Conservation (phyloP, 2,797 vertebrate genomes). For the Aeoliscus strigatus region DNA sequence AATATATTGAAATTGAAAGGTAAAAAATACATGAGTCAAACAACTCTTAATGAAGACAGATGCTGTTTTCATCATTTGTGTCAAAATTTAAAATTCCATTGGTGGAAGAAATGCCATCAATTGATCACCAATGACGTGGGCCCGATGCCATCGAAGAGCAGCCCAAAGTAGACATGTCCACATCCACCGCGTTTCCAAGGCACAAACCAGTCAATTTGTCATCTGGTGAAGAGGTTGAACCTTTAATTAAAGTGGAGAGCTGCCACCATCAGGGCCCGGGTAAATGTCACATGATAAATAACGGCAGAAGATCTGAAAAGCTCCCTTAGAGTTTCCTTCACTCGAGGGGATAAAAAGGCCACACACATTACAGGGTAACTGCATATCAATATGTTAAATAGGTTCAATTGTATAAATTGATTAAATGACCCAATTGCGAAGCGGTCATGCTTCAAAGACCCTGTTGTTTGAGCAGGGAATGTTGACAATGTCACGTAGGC, state of each 20-base stretch:
- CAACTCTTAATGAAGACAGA: too few relatives aligned
- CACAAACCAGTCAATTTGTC: slow-evolving; percentile 75
- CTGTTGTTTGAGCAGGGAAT: slow-evolving; percentile 54
- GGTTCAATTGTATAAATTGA: slow-evolving; percentile 70
- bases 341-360: slow-evolving; percentile 60
- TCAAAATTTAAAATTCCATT: too few relatives aligned
- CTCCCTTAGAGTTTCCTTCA: slow-evolving; percentile 56
- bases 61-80: too few relatives aligned
- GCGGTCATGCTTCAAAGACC: slow-evolving; percentile 42
- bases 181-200: slow-evolving; percentile 59
- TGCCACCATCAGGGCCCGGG: slow-evolving; percentile 59
- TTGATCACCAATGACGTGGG: slow-evolving; percentile 15
- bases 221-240: slow-evolving; percentile 72
- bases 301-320: slow-evolving; percentile 66
- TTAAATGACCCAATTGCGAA: slow-evolving; percentile 62
- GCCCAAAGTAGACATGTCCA: slow-evolving; percentile 47
- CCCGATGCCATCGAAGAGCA: slow-evolving; percentile 34
- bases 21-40: too few relatives aligned
- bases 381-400: slow-evolving; percentile 75
- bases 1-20: too few relatives aligned
- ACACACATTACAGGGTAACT: slow-evolving; percentile 61
- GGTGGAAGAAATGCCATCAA: slow-evolving; percentile 35
- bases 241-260: slow-evolving; percentile 79
- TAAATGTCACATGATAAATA: slow-evolving; percentile 78
- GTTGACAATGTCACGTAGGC: slow-evolving; percentile 61